Conservation (phyloP, 2,113 vertebrate species). For the Pao palembangensis region DNA sequence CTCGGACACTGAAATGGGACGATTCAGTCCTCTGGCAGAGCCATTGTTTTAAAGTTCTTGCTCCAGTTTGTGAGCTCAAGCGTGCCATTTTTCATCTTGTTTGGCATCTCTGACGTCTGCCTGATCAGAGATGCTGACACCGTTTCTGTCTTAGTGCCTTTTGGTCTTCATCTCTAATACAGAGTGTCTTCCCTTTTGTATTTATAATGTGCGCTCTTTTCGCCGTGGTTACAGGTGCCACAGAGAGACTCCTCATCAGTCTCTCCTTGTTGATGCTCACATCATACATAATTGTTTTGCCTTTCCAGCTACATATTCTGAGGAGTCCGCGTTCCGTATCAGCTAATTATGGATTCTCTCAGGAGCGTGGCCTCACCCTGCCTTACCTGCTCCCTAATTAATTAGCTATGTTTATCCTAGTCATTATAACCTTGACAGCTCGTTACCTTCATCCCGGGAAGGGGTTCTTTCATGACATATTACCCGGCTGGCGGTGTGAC, state of each 20-base stretch:
- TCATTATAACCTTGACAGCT: slow-evolving; percentile 72
- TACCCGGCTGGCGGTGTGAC: slow-evolving; percentile 64
- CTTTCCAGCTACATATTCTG: slow-evolving; percentile 27
- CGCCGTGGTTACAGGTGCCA: slow-evolving; percentile 72
- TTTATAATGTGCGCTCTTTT: slow-evolving; percentile 69
- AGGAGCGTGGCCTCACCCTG: slow-evolving; percentile 38
- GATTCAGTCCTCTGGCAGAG: not conserved
- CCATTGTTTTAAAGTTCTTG: slow-evolving; percentile 43
- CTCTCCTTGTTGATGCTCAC: slow-evolving; percentile 54
- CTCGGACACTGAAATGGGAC: too few relatives aligned
- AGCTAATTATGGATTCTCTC: slow-evolving; percentile 56
- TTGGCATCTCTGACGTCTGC: slow-evolving; percentile 61
- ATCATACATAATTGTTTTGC: slow-evolving; percentile 47
- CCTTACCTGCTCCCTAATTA: slow-evolving; percentile 69
- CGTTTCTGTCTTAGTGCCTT: slow-evolving; percentile 65
- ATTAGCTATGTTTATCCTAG: slow-evolving; percentile 71
- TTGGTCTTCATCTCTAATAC: slow-evolving; percentile 73
- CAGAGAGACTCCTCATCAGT: slow-evolving; percentile 53
- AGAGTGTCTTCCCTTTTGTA: slow-evolving; percentile 70
- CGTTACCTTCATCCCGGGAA: slow-evolving; percentile 66
- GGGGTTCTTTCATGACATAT: slow-evolving; percentile 72
- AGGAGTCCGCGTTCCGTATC: slow-evolving; percentile 38
- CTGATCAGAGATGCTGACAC: slow-evolving; percentile 67
- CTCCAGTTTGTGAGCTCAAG: slow-evolving; percentile 46
- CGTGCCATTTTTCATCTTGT: slow-evolving; percentile 74